A percentile compares a stretch with the other conserved stretches of the same genome.
These are phyloP conservation scores for Calcarius lapponicus DNA, from an alignment of 2,797 vertebrate species.

Conservation along the genomic window DNA sequence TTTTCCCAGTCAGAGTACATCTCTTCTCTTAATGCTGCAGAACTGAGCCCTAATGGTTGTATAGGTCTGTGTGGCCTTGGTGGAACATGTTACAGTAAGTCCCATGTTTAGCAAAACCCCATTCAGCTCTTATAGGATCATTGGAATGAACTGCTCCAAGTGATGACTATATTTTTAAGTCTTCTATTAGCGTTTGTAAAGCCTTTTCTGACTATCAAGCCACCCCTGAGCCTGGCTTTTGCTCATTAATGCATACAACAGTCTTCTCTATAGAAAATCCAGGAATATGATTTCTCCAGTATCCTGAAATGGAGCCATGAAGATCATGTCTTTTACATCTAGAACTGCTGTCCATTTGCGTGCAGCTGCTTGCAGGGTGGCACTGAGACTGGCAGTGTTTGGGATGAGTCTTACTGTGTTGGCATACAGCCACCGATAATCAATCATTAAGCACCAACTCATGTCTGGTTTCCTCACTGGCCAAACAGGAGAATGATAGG, in stretches of 20 bases:
- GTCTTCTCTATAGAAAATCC: background rate
- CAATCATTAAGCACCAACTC: accelerated
- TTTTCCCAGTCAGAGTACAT: background rate
- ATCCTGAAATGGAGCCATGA: background rate
- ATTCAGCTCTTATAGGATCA: background rate
- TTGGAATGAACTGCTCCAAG: background rate
- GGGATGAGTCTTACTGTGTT: background rate
- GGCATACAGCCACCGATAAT: background rate
- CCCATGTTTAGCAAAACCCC: background rate
- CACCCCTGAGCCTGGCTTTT: background rate
- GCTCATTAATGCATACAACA: background rate
- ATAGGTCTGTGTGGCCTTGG: background rate
- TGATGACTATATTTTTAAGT: background rate
- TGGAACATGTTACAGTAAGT: background rate
- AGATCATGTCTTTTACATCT: background rate
- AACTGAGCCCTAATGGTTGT: background rate
- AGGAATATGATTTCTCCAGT: background rate
- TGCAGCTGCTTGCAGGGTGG: background rate
- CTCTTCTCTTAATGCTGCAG: background rate
- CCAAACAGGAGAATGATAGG: background rate
- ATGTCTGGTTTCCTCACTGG: background rate
- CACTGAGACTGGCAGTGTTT: background rate
- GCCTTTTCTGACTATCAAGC: background rate
- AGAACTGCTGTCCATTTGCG: background rate
- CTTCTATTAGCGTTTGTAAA: background rate